Base-by-base conservation (phyloP, 2,797 vertebrate genomes). In the Oceanodroma leucorhoa region DNA sequence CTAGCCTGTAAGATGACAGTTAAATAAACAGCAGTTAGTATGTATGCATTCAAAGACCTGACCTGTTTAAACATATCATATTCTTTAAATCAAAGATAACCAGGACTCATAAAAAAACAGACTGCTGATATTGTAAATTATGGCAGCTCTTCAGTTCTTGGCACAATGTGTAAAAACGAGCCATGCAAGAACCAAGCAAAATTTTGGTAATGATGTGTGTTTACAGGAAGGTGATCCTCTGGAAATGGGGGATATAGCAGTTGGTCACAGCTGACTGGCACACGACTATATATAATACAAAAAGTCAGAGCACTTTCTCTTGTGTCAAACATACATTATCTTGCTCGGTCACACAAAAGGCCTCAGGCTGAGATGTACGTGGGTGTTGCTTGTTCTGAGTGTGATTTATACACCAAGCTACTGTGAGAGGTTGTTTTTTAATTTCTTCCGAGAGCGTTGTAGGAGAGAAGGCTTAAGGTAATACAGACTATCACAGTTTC, bases 381-480 rank as follows among this genome's bases (percentile, higher is more conserved):
- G 60, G 61, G 41, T 9, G 57, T 69, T 2, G 1, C 65, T 75
- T 40, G 45, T 41, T 88, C 69, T n/a, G 45, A 69, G 36, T 9
- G 53, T 34, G 51, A 83, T 62, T 53, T 75, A 69, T 9, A 71
- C 7, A 2, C 43, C 55, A 62, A 20, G 3, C 46, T 41, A 1
- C 61, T 41, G 38, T 10, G 61, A 84, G 36, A 83, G 34, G 24
- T 32, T 27, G 21, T 10, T 66, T n/a, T 36, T 53, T 45, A 6
- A 30, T 13, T 50, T 65, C 45, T 75, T 79, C 62, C 3, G 6
- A 78, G 34, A 23, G 36, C 2, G 0, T 10, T 40, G 34, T 21
- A 75, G 38, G 53, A 83, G 54, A 65, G 46, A 91, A 89, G 51
- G 64, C 61, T 92, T n/a, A 83, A 26, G 53, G 69, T 46, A 86